These are phyloP conservation scores for Sinopyrophorus schimmeli DNA, from an alignment of 2,888 invertebrate genomes.

Conservation along the genomic window DNA sequence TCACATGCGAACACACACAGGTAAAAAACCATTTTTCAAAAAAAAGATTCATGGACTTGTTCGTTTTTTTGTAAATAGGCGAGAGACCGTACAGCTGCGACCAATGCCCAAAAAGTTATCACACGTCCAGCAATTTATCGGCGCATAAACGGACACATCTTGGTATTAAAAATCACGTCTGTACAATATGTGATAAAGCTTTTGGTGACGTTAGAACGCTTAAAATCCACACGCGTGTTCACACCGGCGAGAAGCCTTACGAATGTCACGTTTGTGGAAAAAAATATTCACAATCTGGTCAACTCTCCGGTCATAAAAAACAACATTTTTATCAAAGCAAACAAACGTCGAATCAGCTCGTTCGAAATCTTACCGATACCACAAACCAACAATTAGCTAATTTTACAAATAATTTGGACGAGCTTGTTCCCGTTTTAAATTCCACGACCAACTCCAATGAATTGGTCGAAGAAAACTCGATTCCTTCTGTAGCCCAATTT, in stretches of 20 bases:
- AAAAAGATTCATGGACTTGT: neutral
- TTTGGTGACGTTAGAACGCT: conserved; percentile 50
- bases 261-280: conserved; percentile 48
- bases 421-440: neutral
- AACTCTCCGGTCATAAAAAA: conserved; percentile 48
- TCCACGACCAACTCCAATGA: too few relatives aligned
- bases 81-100: conserved; percentile 51
- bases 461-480: too few relatives aligned
- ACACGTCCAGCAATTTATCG: conserved; percentile 51
- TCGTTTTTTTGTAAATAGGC: conserved; percentile 37
- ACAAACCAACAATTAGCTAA: neutral
- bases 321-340: conserved; percentile 42
- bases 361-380: neutral
- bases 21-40: too few relatives aligned
- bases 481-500: neutral
- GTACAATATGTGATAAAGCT: conserved; percentile 48
- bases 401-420: neutral
- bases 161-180: conserved; percentile 47
- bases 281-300: conserved; percentile 50
- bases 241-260: conserved; percentile 52
- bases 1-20: conserved; percentile 52
- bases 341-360: too few relatives aligned
- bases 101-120: conserved; percentile 49
- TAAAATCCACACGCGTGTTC: conserved; percentile 48
- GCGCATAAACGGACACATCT: conserved; percentile 49